A percentile compares a stretch with the other conserved stretches of the same genome.
phyloP scores from a whole-genome alignment of 2,888 invertebrate species.

The Coleophora flavipennella region DNA sequence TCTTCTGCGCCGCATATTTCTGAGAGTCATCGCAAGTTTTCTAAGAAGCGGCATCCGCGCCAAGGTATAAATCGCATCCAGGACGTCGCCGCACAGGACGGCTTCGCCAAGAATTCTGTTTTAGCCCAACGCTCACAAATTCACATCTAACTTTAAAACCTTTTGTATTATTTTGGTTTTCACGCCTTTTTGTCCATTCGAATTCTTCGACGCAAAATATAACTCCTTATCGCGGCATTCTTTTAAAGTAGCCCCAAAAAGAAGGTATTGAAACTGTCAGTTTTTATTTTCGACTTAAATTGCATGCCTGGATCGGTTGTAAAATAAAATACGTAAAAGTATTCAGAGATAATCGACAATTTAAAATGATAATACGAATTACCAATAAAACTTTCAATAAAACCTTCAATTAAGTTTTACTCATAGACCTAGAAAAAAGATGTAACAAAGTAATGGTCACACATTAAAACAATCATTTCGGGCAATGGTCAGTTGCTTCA shows the following conservation, averaged over 20 bases:
- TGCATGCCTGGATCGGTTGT: constrained; percentile 42
- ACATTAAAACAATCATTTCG: no score
- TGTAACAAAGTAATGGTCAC: no score
- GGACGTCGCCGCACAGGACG: constrained; percentile 72
- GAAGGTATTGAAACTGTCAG: constrained; percentile 43
- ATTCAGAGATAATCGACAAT: no score
- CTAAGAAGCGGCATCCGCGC: constrained; percentile 55
- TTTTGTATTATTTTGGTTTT: constrained; percentile 71
- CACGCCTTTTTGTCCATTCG: constrained; percentile 67
- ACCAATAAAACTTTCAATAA: no score
- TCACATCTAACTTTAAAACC: constrained; percentile 55
- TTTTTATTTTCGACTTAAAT: constrained; percentile 57
- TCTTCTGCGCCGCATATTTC: constrained; percentile 39
- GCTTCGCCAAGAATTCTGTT: constrained; percentile 69
- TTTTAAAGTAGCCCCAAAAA: constrained; percentile 64
- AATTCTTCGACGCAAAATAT: constrained; percentile 69
- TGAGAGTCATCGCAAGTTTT: constrained; percentile 55
- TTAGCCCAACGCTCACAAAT: constrained; percentile 71
- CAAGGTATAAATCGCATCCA: constrained; percentile 65
- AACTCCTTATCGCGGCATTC: constrained; percentile 70
- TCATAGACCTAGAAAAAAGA: no score
- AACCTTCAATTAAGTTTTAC: no score
- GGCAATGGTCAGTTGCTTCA: no score
- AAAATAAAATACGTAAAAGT: no score
- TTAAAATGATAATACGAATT: no score